Conservation (phyloP, 2,888 invertebrate genomes). For the Polylopha cassiicola region DNA sequence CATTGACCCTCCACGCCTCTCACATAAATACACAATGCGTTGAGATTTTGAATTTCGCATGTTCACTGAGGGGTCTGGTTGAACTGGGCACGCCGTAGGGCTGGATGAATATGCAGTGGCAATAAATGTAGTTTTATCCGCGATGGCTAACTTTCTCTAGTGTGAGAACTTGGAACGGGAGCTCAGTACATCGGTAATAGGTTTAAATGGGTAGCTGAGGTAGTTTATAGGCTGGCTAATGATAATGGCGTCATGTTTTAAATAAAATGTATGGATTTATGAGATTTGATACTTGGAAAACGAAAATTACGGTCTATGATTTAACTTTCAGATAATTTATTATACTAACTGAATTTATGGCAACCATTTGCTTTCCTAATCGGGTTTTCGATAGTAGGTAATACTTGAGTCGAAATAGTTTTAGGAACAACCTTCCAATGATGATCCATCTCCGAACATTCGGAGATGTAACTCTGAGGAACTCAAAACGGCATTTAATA, state of each 20-base stretch:
- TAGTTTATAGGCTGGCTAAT: no score
- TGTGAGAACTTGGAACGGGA: conserved; percentile 23
- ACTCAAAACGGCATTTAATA: conserved; percentile 30
- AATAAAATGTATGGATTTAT: no score
- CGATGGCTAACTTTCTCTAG: conserved; percentile 62
- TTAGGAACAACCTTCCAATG: conserved; percentile 5
- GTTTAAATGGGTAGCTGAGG: no score
- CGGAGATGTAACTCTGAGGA: conserved; percentile 17
- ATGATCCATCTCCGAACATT: conserved; percentile 6
- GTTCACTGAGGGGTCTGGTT: conserved; percentile 30
- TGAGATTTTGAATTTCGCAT: conserved; percentile 13
- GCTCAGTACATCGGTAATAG: conserved; percentile 3
- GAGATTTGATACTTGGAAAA: no score
- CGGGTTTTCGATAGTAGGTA: no score
- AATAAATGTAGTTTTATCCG: conserved; percentile 71
- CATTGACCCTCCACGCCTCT: conserved; percentile 29
- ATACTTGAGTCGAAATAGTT: no score
- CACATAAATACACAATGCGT: no score
- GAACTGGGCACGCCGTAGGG: conserved; percentile 50
- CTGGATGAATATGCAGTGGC: conserved; percentile 72
- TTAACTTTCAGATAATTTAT: no score
- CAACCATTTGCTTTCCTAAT: no score
- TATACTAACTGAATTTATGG: no score
- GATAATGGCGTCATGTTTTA: no score
- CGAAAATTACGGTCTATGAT: no score